A percentile compares a stretch with the other conserved stretches of the same genome.
These are phyloP conservation scores for Catocala nupta DNA, from an alignment of 2,888 invertebrate species.

Conservation along the genomic window DNA sequence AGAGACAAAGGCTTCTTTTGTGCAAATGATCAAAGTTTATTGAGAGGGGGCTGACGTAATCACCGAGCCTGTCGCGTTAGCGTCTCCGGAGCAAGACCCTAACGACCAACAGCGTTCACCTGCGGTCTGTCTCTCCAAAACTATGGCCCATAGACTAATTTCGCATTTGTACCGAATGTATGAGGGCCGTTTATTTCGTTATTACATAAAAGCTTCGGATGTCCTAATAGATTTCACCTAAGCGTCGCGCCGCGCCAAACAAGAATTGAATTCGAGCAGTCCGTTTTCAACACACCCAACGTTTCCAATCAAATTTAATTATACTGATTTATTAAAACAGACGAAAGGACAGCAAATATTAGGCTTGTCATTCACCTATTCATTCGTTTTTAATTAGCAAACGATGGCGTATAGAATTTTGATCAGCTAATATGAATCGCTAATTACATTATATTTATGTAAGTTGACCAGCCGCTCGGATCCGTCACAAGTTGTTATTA, in stretches of 20 bases:
- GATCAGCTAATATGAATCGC: constrained; percentile 17
- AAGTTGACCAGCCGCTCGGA: not conserved
- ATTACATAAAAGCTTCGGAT: constrained; percentile 26
- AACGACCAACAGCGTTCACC: constrained; percentile 14
- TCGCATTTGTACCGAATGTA: no score
- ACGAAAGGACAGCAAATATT: constrained; percentile 3
- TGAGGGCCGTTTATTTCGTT: constrained; percentile 1
- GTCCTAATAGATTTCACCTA: constrained; percentile 35
- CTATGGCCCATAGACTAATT: no score
- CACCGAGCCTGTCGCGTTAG: constrained; percentile 18
- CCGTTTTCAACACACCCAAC: no score
- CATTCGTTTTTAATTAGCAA: constrained; percentile 26
- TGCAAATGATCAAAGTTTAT: constrained; percentile 27
- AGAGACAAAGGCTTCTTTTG: constrained; percentile 33
- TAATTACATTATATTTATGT: constrained; percentile 7
- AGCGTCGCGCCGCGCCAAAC: not conserved
- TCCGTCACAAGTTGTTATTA: constrained; percentile 7
- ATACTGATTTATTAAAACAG: not conserved
- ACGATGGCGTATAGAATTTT: constrained; percentile 22
- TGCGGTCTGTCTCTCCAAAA: not conserved
- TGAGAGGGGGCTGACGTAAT: constrained; percentile 43
- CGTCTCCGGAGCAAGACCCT: constrained; percentile 17
- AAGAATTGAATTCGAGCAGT: no score
- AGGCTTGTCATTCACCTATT: constrained; percentile 5
- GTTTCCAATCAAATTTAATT: no score